Base-by-base conservation (phyloP, 1,140 invertebrate genomes). In the Leptoteleia sp. region DNA sequence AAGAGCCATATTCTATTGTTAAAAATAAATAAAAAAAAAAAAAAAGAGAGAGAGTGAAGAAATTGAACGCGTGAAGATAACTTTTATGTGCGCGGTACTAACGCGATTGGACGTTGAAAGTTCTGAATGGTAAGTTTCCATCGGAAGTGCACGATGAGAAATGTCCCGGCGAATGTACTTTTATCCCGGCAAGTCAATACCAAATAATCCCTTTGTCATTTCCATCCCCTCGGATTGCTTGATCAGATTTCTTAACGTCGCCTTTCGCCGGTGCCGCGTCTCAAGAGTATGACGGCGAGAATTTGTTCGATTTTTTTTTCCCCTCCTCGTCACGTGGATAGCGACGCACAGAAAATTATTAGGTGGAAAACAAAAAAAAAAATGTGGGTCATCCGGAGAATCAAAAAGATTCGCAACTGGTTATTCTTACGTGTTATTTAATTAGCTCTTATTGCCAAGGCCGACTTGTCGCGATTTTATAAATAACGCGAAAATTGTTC, bases 401-500 rank as follows among this genome's bases (percentile, higher is more conserved):
- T 35, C 3, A 0, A 12, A 13, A 5, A 31, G n/a, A 9, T 1
- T 31, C 0, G 3, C 8, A 8, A 0, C 7, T 7, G 29, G 17
- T 12, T 47, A 27, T 47, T 47, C 29, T 47, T 47, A 13, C 11
- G 0, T 19, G 22, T 13, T 13, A 22, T 25, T 43, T 43, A 29
- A 47, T 4, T 4, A 22, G 11, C 22, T n/a, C 29, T 29, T 55
- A 40, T 29, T 38, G 52, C 9, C 52, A 55, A 55, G 52, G 52
- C 19, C 11, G 27, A 22, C 5, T 22, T 12, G 2, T 7, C 12
- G 9, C 17, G 12, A 29, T 22, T 37, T 25, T 61, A 61, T 37
- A 35, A 61, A 48, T 64, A 64, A 19, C 15, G n/a, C 35, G 11
- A 12, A 7, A 40, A n/a, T n/a, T 64, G 17, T 50, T 40, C 59